These are phyloP conservation scores for Eupithecia dodoneata DNA, from an alignment of 2,888 invertebrate genomes.

Conservation along the genomic window DNA sequence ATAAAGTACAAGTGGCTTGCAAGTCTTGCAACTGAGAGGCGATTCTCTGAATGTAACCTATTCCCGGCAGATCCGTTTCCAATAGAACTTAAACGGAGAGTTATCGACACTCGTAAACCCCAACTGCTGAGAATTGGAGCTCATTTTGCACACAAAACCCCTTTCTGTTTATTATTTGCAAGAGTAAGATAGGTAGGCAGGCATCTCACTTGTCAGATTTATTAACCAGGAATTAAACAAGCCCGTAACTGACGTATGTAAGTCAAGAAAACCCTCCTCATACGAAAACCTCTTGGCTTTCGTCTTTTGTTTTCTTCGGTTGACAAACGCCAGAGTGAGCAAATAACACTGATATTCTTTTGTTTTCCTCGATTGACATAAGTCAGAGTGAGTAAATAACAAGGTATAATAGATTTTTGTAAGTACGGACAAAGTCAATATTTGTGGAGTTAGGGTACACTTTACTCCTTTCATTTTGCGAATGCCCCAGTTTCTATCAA, in stretches of 20 bases:
- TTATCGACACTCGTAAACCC: constrained; percentile 35
- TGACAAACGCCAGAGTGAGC: too few relatives aligned
- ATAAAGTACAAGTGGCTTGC: constrained; percentile 7
- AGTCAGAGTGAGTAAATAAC: too few relatives aligned
- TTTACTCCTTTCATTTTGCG: neutral
- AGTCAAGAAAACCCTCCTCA: too few relatives aligned
- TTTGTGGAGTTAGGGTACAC: neutral
- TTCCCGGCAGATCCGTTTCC: constrained; percentile 35
- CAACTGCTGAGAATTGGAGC: constrained; percentile 33
- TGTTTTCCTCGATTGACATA: too few relatives aligned
- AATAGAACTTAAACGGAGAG: constrained; percentile 37
- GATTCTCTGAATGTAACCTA: constrained; percentile 29
- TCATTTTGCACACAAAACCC: constrained; percentile 30
- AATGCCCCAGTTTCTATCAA: neutral
- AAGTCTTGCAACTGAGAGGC: constrained; percentile 24
- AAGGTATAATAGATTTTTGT: too few relatives aligned
- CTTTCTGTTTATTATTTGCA: constrained; percentile 26
- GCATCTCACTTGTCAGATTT: neutral
- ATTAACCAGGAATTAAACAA: neutral
- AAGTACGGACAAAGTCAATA: too few relatives aligned
- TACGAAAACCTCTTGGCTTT: neutral
- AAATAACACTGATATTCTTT: too few relatives aligned
- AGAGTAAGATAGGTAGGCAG: neutral
- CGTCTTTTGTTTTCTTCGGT: neutral
- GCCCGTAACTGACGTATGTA: neutral